phyloP scores from a whole-genome alignment of 2,888 invertebrate genomes.

The Cyclophora albipunctata region DNA sequence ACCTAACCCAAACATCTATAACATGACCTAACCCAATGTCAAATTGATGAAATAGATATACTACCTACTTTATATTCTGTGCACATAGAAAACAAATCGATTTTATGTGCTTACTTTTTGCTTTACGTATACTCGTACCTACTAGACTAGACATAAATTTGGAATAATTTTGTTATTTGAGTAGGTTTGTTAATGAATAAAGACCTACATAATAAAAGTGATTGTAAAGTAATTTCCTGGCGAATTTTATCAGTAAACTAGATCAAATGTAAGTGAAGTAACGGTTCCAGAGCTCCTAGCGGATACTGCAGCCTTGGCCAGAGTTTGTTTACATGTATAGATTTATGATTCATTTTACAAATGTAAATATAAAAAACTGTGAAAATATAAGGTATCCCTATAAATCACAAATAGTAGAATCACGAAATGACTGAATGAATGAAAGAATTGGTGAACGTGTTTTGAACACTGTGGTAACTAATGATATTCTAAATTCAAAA shows the following conservation, averaged over 20 bases:
- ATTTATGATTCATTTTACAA: too few species aligned
- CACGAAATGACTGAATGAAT: too few species aligned
- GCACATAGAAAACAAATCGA: constrained; percentile 12
- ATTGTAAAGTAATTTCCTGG: constrained; percentile 26
- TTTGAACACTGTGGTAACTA: too few species aligned
- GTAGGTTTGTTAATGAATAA: too few species aligned
- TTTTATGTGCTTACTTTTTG: background rate
- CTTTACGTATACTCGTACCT: background rate
- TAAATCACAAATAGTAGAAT: too few species aligned
- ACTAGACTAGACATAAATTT: background rate
- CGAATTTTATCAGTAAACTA: constrained; percentile 33
- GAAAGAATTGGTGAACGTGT: too few species aligned
- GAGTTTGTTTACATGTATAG: constrained; percentile 4
- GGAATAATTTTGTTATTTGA: background rate
- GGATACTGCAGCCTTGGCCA: constrained; percentile 26
- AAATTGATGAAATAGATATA: constrained; percentile 13
- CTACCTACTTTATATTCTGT: background rate
- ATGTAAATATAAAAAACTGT: too few species aligned
- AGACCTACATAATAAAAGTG: constrained; percentile 11
- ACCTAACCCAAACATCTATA: background rate
- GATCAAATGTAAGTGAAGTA: constrained; percentile 34
- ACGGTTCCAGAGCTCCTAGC: constrained; percentile 42
- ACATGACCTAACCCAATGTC: constrained; percentile 32
- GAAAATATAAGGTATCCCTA: too few species aligned
- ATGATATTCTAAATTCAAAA: too few species aligned